phyloP scores from a whole-genome alignment of 2,888 invertebrate genomes.

The Schizaphis graminum region DNA sequence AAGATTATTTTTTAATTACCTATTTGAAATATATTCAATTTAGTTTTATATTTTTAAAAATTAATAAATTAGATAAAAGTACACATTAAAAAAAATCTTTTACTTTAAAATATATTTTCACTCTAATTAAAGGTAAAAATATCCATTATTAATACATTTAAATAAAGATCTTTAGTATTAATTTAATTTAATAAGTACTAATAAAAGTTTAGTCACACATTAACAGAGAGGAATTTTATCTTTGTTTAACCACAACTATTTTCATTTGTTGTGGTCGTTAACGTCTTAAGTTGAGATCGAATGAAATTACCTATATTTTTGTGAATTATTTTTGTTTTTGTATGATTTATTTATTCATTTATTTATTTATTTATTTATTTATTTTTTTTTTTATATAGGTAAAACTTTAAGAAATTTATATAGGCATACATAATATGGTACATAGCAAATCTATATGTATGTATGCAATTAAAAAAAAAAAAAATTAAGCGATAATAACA shows the following conservation, averaged over 20 bases:
- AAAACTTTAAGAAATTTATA: not conserved
- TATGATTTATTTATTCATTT: not conserved
- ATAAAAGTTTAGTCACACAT: not conserved
- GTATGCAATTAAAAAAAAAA: not conserved
- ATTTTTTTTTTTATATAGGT: not conserved
- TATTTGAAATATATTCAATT: not conserved
- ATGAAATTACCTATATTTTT: not conserved
- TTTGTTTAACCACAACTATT: not conserved
- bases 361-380: not conserved
- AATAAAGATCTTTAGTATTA: not conserved
- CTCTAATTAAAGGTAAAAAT: not conserved
- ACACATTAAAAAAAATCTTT: not conserved
- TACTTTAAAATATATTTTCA: not conserved
- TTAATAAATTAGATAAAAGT: not conserved
- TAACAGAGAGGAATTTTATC: not conserved
- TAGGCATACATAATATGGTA: not conserved
- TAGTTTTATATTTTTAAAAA: not conserved
- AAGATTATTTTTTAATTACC: slow-evolving; percentile 30
- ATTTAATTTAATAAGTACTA: not conserved
- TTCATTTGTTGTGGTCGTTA: not conserved
- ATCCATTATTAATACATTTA: not conserved
- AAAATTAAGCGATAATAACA: not conserved
- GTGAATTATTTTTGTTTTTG: not conserved
- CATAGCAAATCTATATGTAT: not conserved
- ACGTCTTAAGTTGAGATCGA: not conserved